phyloP scores from a whole-genome alignment of 2,888 invertebrate genomes.

The Polymixis lichenea region DNA sequence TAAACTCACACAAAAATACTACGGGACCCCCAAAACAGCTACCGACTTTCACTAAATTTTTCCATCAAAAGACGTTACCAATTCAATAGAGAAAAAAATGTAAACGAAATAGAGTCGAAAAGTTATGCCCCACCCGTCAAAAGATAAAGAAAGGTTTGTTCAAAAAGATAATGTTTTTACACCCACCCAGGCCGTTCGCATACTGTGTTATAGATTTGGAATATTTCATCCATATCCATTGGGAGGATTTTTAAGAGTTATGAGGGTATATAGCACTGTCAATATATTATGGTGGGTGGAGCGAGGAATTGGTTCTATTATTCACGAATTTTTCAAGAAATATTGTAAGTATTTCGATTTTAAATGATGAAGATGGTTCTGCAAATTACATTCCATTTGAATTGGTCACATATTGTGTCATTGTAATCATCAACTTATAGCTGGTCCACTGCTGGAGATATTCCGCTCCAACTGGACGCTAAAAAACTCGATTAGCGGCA shows the following conservation, averaged over 20 bases:
- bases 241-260: slow-evolving; percentile 45
- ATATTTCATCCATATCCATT: slow-evolving; percentile 59
- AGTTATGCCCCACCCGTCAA: slow-evolving; percentile 62
- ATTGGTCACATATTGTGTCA: not conserved
- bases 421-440: not conserved
- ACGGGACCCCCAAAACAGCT: slow-evolving; percentile 39
- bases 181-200: slow-evolving; percentile 43
- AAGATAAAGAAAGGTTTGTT: slow-evolving; percentile 68
- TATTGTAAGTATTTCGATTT: not conserved
- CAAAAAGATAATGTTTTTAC: slow-evolving; percentile 67
- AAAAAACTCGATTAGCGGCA: not conserved
- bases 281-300: slow-evolving; percentile 17
- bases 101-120: slow-evolving; percentile 68
- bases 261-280: slow-evolving; percentile 28
- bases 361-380: not conserved
- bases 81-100: slow-evolving; percentile 72
- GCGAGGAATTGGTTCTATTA: slow-evolving; percentile 23
- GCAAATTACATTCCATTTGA: not conserved
- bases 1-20: not conserved
- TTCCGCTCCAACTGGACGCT: not conserved
- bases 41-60: slow-evolving; percentile 9
- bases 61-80: slow-evolving; percentile 52
- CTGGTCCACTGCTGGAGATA: not conserved
- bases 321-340: slow-evolving; percentile 6
- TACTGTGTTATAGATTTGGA: slow-evolving; percentile 62